phyloP scores from a whole-genome alignment of 2,888 invertebrate species.

The Folsomia manolachei region DNA sequence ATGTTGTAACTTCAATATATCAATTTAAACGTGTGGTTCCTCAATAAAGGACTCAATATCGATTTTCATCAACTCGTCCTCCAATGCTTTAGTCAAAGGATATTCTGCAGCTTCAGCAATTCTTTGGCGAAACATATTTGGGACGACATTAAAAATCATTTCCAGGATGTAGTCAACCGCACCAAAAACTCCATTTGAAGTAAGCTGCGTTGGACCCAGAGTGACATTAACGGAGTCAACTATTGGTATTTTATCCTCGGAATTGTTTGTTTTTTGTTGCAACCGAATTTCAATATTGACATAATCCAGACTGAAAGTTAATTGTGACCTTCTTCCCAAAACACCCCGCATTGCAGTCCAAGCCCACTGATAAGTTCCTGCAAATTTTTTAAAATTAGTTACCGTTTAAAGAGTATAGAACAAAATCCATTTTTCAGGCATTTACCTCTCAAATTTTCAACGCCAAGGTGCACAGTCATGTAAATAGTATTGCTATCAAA shows the following conservation, averaged over 20 bases:
- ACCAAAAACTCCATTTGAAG: constrained; percentile 75
- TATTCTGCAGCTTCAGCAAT: constrained; percentile 80
- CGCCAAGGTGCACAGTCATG: constrained; percentile 30
- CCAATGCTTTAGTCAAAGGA: constrained; percentile 69
- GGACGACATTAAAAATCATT: constrained; percentile 73
- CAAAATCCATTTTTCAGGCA: background rate
- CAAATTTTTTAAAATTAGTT: background rate
- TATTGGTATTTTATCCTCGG: constrained; percentile 65
- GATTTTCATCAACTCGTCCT: constrained; percentile 60
- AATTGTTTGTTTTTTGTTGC: constrained; percentile 51
- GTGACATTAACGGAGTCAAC: constrained; percentile 73
- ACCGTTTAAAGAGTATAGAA: background rate
- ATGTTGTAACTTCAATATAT: too few relatives aligned
- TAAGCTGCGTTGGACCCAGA: constrained; percentile 76
- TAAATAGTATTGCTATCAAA: constrained; percentile 32
- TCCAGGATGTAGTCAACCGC: constrained; percentile 80
- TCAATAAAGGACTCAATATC: constrained; percentile 72
- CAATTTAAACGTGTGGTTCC: too few relatives aligned
- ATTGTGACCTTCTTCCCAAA: constrained; percentile 13
- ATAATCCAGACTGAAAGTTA: constrained; percentile 25
- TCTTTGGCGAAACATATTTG: constrained; percentile 79
- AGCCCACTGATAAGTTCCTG: constrained; percentile 31
- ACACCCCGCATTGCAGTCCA: constrained; percentile 27
- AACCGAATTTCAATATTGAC: constrained; percentile 47
- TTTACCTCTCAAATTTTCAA: constrained; percentile 29